Conservation (phyloP, 2,888 invertebrate species). For the Conchocele bisecta region DNA sequence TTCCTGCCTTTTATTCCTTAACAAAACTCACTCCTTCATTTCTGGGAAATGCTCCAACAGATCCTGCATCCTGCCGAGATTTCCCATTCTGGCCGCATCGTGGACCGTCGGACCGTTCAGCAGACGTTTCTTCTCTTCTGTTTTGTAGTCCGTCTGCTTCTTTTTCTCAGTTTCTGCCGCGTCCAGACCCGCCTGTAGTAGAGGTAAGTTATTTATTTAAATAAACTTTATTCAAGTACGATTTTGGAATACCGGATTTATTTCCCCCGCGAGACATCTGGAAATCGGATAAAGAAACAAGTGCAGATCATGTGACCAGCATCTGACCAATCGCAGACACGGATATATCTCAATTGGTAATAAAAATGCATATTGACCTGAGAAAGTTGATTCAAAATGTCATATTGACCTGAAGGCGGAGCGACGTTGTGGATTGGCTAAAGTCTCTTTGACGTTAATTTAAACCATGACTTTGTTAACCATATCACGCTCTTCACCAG, state of each 20-base stretch:
- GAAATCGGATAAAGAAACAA: background rate
- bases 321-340: too few species aligned
- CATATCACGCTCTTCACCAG: too few species aligned
- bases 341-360: too few species aligned
- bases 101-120: constrained; percentile 72
- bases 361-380: too few species aligned
- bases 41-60: constrained; percentile 72
- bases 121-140: constrained; percentile 58
- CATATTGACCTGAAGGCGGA: too few species aligned
- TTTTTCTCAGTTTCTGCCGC: constrained; percentile 65
- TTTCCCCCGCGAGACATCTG: background rate
- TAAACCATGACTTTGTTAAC: too few species aligned
- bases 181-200: constrained; percentile 68
- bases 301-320: too few species aligned
- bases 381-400: too few species aligned
- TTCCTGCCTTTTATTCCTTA: too few species aligned
- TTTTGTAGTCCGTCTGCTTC: constrained; percentile 55
- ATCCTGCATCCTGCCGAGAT: constrained; percentile 73
- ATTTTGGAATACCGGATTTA: background rate
- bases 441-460: too few species aligned
- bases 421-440: too few species aligned
- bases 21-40: constrained; percentile 76
- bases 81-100: constrained; percentile 74
- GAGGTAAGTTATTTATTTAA: background rate
- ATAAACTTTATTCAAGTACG: background rate